These are phyloP conservation scores for Copidosoma floridanum DNA, from an alignment of 1,140 invertebrate genomes.

Conservation along the genomic window DNA sequence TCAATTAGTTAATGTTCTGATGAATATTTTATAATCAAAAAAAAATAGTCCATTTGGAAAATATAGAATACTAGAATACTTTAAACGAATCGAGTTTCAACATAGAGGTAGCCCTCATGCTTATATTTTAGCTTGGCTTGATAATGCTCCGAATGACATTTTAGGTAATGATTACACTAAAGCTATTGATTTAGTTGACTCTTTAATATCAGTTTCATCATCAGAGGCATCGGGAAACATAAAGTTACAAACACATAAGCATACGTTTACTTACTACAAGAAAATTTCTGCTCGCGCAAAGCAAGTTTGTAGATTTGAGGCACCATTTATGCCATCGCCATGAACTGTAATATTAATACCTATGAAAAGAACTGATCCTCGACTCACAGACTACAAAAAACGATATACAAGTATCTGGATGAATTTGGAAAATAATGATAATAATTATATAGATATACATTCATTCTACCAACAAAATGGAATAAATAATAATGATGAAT, in stretches of 20 bases:
- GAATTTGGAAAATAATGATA: conserved; percentile 33
- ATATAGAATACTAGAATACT: conserved; percentile 38
- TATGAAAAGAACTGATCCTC: conserved; percentile 25
- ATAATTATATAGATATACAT: conserved; percentile 20
- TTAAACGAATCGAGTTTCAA: conserved; percentile 45
- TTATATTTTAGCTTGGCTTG: conserved; percentile 42
- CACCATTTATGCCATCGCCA: conserved; percentile 37
- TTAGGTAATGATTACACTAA: conserved; percentile 19
- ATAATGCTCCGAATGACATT: conserved; percentile 37
- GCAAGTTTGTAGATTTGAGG: conserved; percentile 40
- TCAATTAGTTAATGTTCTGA: conserved; percentile 39
- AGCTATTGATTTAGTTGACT: conserved; percentile 20
- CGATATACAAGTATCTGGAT: conserved; percentile 23
- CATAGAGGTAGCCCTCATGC: conserved; percentile 45
- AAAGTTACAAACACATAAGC: conserved; percentile 29
- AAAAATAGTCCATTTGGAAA: conserved; percentile 35
- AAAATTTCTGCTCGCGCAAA: conserved; percentile 21
- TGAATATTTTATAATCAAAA: conserved; percentile 29
- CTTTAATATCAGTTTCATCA: conserved; percentile 28
- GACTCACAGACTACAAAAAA: conserved; percentile 23
- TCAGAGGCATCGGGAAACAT: conserved; percentile 34
- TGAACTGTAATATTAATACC: conserved; percentile 32
- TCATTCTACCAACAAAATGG: conserved; percentile 31
- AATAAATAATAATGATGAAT: conserved; percentile 33
- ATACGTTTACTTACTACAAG: conserved; percentile 38